phyloP scores from a whole-genome alignment of 2,888 invertebrate species.

The Drosophila maculinotata region DNA sequence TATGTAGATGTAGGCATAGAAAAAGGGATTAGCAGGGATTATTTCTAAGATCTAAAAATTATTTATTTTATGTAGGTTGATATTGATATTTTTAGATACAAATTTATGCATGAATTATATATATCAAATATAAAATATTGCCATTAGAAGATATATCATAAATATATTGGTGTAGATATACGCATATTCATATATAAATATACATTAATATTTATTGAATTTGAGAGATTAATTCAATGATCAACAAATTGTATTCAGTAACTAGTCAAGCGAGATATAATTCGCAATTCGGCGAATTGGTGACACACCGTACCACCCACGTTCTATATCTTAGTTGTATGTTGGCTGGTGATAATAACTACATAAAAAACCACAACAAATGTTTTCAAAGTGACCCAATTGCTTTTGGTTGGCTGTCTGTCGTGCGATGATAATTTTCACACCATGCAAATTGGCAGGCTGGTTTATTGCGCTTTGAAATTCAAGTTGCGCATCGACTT shows the following conservation, averaged over 20 bases:
- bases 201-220: no score
- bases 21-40: no score
- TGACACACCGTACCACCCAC: neutral
- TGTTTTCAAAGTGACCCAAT: conserved; percentile 55
- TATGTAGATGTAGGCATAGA: no score
- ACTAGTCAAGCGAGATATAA: neutral
- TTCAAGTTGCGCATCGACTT: conserved; percentile 32
- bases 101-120: no score
- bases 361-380: neutral
- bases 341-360: conserved; percentile 12
- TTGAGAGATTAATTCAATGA: neutral
- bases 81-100: no score
- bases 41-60: no score
- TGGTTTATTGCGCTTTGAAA: conserved; percentile 65
- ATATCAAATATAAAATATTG: no score
- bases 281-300: conserved; percentile 1
- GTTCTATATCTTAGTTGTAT: conserved; percentile 12
- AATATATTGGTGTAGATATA: no score
- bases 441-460: conserved; percentile 68
- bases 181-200: no score
- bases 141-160: no score
- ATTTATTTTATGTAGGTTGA: no score
- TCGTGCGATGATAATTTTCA: conserved; percentile 73
- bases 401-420: conserved; percentile 29
- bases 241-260: conserved; percentile 4